Conservation (phyloP, 2,888 invertebrate genomes). For the Nomada hirtipes region DNA sequence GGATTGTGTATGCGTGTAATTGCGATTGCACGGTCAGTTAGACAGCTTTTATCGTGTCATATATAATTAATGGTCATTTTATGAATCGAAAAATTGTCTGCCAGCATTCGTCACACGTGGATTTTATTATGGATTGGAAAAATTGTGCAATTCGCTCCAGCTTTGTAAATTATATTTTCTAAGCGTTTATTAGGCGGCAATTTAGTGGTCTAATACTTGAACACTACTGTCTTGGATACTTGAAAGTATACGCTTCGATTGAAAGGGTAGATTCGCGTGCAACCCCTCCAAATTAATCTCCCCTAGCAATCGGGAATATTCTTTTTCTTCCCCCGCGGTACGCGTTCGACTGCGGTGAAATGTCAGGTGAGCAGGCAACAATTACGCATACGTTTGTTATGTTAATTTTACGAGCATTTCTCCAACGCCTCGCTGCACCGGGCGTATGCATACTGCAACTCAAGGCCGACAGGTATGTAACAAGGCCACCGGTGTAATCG, state of each 20-base stretch:
- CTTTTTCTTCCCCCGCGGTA: background rate
- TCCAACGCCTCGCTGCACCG: constrained; percentile 31
- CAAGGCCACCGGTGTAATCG: constrained; percentile 60
- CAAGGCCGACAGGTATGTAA: constrained; percentile 64
- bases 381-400: constrained; percentile 34
- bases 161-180: too few relatives aligned
- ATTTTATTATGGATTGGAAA: background rate
- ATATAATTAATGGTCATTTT: constrained; percentile 25
- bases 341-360: background rate
- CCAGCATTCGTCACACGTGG: background rate
- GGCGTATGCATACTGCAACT: constrained; percentile 26
- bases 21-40: constrained; percentile 42
- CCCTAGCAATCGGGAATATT: background rate
- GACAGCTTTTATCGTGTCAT: background rate
- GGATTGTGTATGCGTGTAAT: constrained; percentile 8
- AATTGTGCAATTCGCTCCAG: too few relatives aligned
- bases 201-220: too few relatives aligned
- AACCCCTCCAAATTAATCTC: background rate
- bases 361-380: constrained; percentile 3
- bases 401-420: constrained; percentile 42
- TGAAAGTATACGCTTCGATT: too few relatives aligned
- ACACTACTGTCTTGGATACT: too few relatives aligned
- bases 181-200: too few relatives aligned
- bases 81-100: constrained; percentile 34
- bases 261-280: background rate